These are phyloP conservation scores for Cladopsammia gracilis DNA, from an alignment of 64 coral and sea anemone species.

Conservation along the genomic window DNA sequence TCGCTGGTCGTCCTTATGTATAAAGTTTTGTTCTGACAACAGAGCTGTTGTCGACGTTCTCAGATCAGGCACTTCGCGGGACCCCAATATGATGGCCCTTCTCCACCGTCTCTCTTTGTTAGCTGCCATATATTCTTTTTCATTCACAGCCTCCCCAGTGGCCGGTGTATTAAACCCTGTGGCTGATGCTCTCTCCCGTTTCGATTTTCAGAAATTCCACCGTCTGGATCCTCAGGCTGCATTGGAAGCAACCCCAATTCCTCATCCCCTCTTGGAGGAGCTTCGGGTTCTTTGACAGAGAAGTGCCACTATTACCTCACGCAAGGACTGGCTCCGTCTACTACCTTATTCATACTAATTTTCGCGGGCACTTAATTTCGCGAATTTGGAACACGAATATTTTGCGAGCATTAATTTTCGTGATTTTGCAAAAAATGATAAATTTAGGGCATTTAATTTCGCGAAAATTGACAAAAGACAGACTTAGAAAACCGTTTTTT, in stretches of 20 bases:
- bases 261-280: neutral
- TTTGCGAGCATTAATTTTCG: too few relatives aligned
- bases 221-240: neutral
- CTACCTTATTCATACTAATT: too few relatives aligned
- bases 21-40: slow-evolving; percentile 24
- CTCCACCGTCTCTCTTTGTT: neutral
- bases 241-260: neutral
- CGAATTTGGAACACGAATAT: too few relatives aligned
- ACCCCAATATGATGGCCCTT: neutral
- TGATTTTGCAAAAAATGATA: too few relatives aligned
- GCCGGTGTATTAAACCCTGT: neutral
- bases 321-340: neutral
- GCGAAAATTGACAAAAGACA: too few relatives aligned
- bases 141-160: neutral
- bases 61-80: neutral
- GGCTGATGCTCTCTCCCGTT: neutral
- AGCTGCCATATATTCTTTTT: neutral
- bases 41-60: neutral
- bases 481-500: too few relatives aligned
- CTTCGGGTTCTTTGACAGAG: neutral
- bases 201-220: neutral
- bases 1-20: neutral
- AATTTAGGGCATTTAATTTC: too few relatives aligned
- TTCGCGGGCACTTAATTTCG: too few relatives aligned
- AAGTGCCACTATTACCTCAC: neutral